Base-by-base conservation (phyloP, 2,888 invertebrate species). In the Trissoscelio sp. region DNA sequence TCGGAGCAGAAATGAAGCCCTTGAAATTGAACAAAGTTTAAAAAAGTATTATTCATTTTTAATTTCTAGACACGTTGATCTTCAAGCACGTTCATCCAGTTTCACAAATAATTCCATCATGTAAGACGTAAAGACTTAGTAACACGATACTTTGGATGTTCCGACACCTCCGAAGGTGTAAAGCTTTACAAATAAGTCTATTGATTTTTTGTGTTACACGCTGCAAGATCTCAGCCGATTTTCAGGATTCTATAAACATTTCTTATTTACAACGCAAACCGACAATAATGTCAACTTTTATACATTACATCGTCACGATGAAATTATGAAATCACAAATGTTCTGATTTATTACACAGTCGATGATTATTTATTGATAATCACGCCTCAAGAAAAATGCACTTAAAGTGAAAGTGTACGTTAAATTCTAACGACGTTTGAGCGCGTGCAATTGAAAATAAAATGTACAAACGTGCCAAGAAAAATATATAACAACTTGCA, bases 121-220 rank as follows among this genome's bases (percentile, higher is more conserved):
- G 57, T 42, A 28, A 7, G 9, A n/a, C 11, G 58, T 34, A 18
- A 39, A 42, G 28, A 11, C 42, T 58, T 58, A 14, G 58, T 58
- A 58, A 58, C 42, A n/a, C 9, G 14, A 58, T 58, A 58, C 34
- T 5, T 34, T 34, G 34, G 55, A 55, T 55, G 34, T 55, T 20
- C 46, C 46, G 31, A 46, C 62, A 62, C 31, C 55, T 55, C 22
- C n/a, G 14, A 14, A 51, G 51, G 66, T 66, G 39, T 44, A 42
- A 67, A 55, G 55, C 42, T 51, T 55, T 67, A 14, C 67, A 42
- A 14, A 44, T 44, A 20, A 57, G 57, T 46, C 46, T 69, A 69
- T 69, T 64, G 60, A 64, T 24, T 24, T 64, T 64, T 64, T 64
- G 48, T 48, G 46, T 64, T 34, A 55, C 53, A 22, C 14, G 20